A percentile compares a stretch with the other conserved stretches of the same genome.
These are phyloP conservation scores for Saguinus midas DNA, from an alignment of 2,113 vertebrate species.

Conservation along the genomic window DNA sequence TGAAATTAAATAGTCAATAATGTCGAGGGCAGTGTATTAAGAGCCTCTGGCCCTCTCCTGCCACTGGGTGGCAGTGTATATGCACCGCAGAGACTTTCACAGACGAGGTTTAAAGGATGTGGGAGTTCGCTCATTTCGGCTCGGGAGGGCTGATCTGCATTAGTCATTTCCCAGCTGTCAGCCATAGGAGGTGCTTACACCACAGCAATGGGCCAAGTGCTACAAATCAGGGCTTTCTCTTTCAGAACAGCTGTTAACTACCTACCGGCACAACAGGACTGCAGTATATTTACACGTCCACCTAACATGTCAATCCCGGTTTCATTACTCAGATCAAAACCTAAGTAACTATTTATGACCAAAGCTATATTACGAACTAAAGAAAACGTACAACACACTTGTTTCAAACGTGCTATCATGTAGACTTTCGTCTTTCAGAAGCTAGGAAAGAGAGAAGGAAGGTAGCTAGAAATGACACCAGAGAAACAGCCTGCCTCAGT, in stretches of 20 bases:
- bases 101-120: neutral
- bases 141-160: neutral
- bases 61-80: neutral
- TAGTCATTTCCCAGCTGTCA: neutral
- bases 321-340: slow-evolving; percentile 23
- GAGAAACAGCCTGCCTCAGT: neutral
- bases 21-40: neutral
- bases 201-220: neutral
- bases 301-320: neutral
- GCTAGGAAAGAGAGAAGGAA: neutral
- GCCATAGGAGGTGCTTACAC: neutral
- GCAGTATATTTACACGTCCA: neutral
- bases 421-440: slow-evolving; percentile 41
- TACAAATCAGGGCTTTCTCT: neutral
- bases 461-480: neutral
- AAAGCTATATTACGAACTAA: neutral
- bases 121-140: neutral
- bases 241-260: neutral
- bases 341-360: neutral
- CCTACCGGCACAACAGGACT: neutral
- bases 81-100: neutral
- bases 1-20: neutral
- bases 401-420: neutral
- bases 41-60: neutral
- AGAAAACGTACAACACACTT: slow-evolving; percentile 37